Base-by-base conservation (phyloP, 2,888 invertebrate genomes). In the Andrena haemorrhoa region DNA sequence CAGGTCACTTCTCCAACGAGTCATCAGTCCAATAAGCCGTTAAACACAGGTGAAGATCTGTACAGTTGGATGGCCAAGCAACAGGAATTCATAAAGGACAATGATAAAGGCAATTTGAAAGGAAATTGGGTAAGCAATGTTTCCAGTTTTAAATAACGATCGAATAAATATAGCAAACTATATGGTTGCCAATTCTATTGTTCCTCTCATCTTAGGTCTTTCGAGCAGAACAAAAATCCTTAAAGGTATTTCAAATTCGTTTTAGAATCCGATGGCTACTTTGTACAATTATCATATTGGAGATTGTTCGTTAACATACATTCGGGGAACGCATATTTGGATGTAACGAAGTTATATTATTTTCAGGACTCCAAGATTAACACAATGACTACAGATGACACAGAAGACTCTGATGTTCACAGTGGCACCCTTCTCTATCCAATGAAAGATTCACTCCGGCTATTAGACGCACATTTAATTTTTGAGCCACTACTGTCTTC, bases 61-160 rank as follows among this genome's bases (percentile, higher is more conserved):
- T 98, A 99, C 93, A 97, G 97, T 89, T 99, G 98, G 98, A 98
- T 99, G 98, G 98, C 98, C 1, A 97, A 98, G 90, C 98, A 98
- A 90, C 97, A 98, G 89, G 95, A 95, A 83, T 95, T 94, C 83
- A 94, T 94, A 75, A 94, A 94, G 16, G 94, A 94, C 70, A 93
- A 92, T 61, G 96, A 94, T 49, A 93, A 92, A 78, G 89, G 89
- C 78, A 92, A 92, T 82, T 88, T 94, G 16, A 94, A 92, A 82
- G 93, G 93, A 79, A 93, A 94, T 82, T 94, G 94, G 94, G 94
- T 94, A 86, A 86, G 91, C 70, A 31, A 29, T 58, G 29, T 10
- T 31, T 33, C 16, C 8, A 53, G 8, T 23, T 53, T 47, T 1
- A 20, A 49, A 29, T 23, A 23, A 20, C n/a, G 23, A 12, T 47